Evolutionary conservation across 2,797 vertebrate genomes (phyloP).

Genomic region (Eremophila alpestris): DNA sequence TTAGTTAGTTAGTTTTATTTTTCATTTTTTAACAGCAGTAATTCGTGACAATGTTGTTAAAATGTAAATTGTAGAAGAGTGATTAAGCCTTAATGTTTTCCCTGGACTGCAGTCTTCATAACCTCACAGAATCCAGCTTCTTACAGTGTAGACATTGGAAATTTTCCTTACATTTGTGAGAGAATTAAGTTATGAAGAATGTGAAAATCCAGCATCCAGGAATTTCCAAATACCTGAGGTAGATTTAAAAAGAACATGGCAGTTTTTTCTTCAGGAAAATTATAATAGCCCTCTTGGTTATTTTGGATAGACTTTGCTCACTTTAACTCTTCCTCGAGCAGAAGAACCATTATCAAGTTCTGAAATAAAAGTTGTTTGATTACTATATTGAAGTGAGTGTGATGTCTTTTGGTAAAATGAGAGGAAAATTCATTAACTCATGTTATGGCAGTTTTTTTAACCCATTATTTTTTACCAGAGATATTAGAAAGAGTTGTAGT

Average conservation of each 20-base stretch:
- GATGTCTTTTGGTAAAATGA: background rate
- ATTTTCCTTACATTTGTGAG: background rate
- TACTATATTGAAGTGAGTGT: background rate
- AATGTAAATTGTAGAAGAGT: background rate
- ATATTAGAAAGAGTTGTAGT: background rate
- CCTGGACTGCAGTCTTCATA: background rate
- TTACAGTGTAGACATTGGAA: background rate
- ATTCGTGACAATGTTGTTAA: background rate
- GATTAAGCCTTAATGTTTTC: background rate
- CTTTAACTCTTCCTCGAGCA: background rate
- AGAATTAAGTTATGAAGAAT: background rate
- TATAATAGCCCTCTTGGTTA: rapidly evolving
- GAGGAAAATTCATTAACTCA: background rate
- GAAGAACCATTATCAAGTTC: background rate
- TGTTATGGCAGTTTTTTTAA: background rate
- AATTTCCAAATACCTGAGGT: background rate
- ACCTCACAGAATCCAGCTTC: background rate
- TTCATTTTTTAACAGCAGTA: background rate
- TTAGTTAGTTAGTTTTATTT: background rate
- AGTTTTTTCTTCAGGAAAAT: background rate
- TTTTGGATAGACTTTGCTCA: background rate
- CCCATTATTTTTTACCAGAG: background rate
- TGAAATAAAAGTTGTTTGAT: background rate
- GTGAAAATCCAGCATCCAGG: background rate
- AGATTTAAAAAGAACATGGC: background rate